phyloP scores from a whole-genome alignment of 2,888 invertebrate species.

The Trissoscelio sp. region DNA sequence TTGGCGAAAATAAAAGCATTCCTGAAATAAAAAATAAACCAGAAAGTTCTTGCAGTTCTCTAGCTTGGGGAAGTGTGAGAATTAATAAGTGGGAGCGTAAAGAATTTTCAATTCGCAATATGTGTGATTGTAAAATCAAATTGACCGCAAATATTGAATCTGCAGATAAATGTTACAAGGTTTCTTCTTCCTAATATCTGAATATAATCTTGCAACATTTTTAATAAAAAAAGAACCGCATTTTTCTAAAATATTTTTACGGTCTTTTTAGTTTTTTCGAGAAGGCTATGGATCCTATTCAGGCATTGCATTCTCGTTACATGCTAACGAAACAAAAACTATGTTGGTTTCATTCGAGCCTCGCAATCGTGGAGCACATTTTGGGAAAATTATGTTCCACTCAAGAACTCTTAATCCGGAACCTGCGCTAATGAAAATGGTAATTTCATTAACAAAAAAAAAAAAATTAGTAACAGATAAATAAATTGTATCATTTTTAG shows the following conservation, averaged over 20 bases:
- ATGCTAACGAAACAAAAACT: conserved; percentile 85
- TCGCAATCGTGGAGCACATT: conserved; percentile 84
- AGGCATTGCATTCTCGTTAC: conserved; percentile 82
- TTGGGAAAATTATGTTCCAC: conserved; percentile 85
- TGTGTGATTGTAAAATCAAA: conserved; percentile 85
- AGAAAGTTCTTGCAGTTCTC: conserved; percentile 84
- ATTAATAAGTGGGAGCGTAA: conserved; percentile 84
- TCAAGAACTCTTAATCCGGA: conserved; percentile 71
- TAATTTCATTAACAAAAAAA: conserved; percentile 33
- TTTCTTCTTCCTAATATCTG: conserved; percentile 34
- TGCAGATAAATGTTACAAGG: conserved; percentile 79
- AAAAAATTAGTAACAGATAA: background rate
- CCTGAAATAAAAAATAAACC: background rate
- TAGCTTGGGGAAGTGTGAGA: conserved; percentile 86
- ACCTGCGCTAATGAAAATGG: conserved; percentile 71
- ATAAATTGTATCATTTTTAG: conserved; percentile 71
- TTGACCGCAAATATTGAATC: conserved; percentile 84
- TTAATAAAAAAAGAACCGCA: background rate
- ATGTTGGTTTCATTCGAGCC: conserved; percentile 85
- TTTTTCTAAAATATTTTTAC: background rate
- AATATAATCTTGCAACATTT: background rate
- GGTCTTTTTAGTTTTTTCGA: conserved; percentile 76
- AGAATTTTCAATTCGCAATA: conserved; percentile 86
- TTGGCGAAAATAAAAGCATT: conserved; percentile 70
- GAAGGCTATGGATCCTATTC: conserved; percentile 77